A percentile compares a stretch with the other conserved stretches of the same genome.
Conservation (phyloP, 1,140 invertebrate genomes). For the Formica selysi region DNA sequence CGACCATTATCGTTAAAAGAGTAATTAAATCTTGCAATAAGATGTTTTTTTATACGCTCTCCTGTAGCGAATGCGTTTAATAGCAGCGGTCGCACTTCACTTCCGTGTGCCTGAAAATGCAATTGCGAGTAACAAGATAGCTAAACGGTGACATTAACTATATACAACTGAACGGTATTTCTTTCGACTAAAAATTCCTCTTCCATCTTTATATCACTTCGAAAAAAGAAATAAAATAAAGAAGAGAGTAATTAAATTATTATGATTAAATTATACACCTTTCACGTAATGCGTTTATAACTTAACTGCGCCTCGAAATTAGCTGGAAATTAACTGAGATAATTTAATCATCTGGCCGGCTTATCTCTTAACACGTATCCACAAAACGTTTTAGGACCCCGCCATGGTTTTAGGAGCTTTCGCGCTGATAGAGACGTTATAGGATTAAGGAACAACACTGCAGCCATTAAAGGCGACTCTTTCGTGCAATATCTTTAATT, state of each 20-base stretch:
- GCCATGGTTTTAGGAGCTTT: background rate
- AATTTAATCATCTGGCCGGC: constrained; percentile 28
- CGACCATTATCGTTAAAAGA: constrained; percentile 36
- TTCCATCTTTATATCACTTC: background rate
- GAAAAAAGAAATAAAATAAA: background rate
- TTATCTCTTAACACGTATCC: constrained; percentile 14
- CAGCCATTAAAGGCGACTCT: constrained; percentile 40
- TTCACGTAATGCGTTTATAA: background rate
- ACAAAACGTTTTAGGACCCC: constrained; percentile 1
- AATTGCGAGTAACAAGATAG: constrained; percentile 19
- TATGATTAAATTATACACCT: background rate
- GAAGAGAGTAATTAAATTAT: background rate
- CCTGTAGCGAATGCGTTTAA: constrained; percentile 14
- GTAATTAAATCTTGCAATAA: constrained; percentile 50
- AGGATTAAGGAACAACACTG: constrained; percentile 16
- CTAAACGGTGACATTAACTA: background rate
- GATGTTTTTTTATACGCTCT: constrained; percentile 34
- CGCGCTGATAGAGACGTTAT: constrained; percentile 12
- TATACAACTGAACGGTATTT: background rate
- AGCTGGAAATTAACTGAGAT: constrained; percentile 24
- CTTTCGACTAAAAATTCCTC: background rate
- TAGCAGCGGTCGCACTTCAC: background rate
- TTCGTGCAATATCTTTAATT: constrained; percentile 43
- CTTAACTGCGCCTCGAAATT: background rate
- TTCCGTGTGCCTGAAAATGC: background rate